phyloP scores from a whole-genome alignment of 1,140 invertebrate genomes.

The Delia radicum region DNA sequence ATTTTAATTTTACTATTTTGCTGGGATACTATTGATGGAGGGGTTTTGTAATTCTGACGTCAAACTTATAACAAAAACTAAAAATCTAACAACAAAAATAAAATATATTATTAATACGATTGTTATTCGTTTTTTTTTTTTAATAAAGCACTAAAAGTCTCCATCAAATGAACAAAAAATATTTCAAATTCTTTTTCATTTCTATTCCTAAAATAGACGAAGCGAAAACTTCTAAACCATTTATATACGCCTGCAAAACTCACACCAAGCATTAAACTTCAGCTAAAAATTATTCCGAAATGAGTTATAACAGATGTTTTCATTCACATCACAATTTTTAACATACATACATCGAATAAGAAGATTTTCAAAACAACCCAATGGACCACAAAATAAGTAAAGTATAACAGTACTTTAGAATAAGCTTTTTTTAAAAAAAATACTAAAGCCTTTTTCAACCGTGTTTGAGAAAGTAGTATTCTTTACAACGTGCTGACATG shows the following conservation, averaged over 20 bases:
- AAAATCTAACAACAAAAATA: background rate
- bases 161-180: background rate
- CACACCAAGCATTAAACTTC: background rate
- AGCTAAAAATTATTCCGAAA: background rate
- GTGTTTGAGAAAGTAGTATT: no score
- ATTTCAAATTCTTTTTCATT: background rate
- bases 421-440: no score
- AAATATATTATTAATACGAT: background rate
- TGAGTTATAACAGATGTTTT: background rate
- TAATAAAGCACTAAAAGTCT: background rate
- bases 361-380: no score
- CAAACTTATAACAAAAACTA: background rate
- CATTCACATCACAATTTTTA: slow-evolving; percentile 1
- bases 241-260: background rate
- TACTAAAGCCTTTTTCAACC: no score
- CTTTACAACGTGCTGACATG: no score
- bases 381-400: no score
- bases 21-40: no score
- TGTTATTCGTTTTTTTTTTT: background rate
- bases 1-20: no score
- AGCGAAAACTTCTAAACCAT: background rate
- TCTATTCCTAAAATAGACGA: background rate
- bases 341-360: no score
- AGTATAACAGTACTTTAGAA: no score
- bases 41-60: no score